Percentiles rank a stretch among this genome's conserved stretches.
phyloP scores from a whole-genome alignment of 1,140 invertebrate genomes.

The Colletes gigas region DNA sequence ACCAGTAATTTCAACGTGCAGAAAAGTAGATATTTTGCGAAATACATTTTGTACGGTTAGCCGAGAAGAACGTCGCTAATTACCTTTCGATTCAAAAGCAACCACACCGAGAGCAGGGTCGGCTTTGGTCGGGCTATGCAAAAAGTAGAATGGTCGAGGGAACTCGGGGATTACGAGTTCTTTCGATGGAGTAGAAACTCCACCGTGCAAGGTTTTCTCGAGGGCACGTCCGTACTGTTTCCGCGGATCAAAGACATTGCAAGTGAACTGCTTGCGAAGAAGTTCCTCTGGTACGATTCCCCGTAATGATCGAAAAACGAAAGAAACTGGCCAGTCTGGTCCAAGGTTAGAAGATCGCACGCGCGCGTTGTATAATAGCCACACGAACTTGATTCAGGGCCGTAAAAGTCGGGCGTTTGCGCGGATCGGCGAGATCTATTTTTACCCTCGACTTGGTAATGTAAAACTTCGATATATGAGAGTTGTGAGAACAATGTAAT shows the following conservation, averaged over 20 bases:
- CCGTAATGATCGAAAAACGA: constrained; percentile 27
- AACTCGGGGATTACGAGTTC: neutral
- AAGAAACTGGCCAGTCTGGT: constrained; percentile 47
- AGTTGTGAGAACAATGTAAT: neutral
- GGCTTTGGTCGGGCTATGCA: neutral
- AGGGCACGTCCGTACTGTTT: neutral
- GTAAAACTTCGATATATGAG: neutral
- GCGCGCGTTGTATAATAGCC: constrained; percentile 57
- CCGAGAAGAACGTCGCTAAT: no score
- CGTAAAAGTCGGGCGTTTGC: constrained; percentile 38
- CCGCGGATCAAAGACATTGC: neutral
- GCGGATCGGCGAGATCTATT: constrained; percentile 48
- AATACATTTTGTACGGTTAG: no score
- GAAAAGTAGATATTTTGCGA: no score
- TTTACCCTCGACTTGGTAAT: constrained; percentile 19
- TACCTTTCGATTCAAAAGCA: no score
- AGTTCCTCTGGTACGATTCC: neutral
- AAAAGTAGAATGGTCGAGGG: neutral
- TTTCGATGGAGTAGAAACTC: neutral
- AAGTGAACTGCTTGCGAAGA: neutral
- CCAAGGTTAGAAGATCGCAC: constrained; percentile 57
- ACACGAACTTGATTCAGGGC: constrained; percentile 50
- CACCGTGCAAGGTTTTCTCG: neutral
- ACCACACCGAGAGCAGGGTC: neutral
- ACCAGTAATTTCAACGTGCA: no score